phyloP scores from a whole-genome alignment of 2,888 invertebrate species.

The Eulithis prunata region DNA sequence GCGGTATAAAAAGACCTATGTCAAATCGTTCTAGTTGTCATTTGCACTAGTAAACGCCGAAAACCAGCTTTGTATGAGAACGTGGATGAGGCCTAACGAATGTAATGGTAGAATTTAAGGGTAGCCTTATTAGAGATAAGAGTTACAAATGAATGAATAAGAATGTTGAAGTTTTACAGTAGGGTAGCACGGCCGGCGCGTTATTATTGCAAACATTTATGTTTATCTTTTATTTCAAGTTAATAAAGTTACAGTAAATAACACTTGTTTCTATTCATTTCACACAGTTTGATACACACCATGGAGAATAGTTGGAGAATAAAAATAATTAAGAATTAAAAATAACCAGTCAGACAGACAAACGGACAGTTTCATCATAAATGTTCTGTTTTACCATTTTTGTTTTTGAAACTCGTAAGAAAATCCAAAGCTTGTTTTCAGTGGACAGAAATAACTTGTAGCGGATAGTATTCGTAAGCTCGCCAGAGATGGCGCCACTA shows the following conservation, averaged over 20 bases:
- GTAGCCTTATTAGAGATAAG: constrained; percentile 82
- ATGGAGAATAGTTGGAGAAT: too few species aligned
- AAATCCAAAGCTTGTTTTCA: too few species aligned
- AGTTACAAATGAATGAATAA: constrained; percentile 64
- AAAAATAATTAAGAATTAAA: too few species aligned
- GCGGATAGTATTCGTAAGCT: too few species aligned
- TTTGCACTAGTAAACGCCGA: not conserved
- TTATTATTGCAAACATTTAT: constrained; percentile 72
- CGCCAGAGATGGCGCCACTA: too few species aligned
- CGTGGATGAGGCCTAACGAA: constrained; percentile 57
- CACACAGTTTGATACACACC: too few species aligned
- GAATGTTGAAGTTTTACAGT: constrained; percentile 75
- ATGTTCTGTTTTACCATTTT: too few species aligned
- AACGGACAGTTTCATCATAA: too few species aligned
- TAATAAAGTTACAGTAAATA: constrained; percentile 75
- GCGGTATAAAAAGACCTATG: too few species aligned
- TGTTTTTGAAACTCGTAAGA: too few species aligned
- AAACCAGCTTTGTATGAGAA: constrained; percentile 33
- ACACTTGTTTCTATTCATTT: constrained; percentile 2
- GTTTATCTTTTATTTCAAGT: constrained; percentile 72
- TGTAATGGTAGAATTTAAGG: constrained; percentile 75
- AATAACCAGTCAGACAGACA: too few species aligned
- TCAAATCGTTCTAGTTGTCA: not conserved
- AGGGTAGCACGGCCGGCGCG: constrained; percentile 76
- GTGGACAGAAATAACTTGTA: too few species aligned